Evolutionary conservation across 2,113 vertebrate genomes (phyloP), one percentile per base, ranked within the genome.

Genomic region (Phocoena sinus): DNA sequence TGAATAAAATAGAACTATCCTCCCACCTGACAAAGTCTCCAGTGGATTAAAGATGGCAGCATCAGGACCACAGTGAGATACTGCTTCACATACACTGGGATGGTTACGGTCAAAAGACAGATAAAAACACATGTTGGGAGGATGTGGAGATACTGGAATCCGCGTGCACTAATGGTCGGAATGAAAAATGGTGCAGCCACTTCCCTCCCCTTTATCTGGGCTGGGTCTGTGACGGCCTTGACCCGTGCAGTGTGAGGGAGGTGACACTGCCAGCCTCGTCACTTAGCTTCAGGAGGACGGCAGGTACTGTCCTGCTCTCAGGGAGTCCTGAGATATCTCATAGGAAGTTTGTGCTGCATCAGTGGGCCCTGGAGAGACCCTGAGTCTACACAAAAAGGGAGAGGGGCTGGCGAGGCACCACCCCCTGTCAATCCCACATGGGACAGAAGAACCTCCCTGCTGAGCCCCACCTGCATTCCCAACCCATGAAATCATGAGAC

Each of bases 81-180:
- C 53, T 7, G 4, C 50, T 31, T 74, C 86, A 62, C 56, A 2
- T 28, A 1, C 38, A 1, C 38, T 25, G 17, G 38, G 21, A 7
- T 2, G 1, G 14, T 26, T 18, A 26, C 8, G 4, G 18, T 21
- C 8, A 25, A 41, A 44, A 47, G 56, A 41, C 28, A n/a, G 12
- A 18, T 3, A 13, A 31, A 12, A 2, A 18, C 23, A 11, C 18
- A 26, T 1, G 67, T 36, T 1, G 9, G 70, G 13, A n/a, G 56
- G 38, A 7, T 14, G 20, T 15, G 53, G 53, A 25, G 56, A 17
- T 38, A 6, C 1, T 2, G 21, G 83, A 58, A 58, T 1, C 56
- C 18, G 0, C 6, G 7, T 21, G 14, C 7, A 1, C 36, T 2
- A 17, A 56, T 8, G 86, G 20, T 3, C 2, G 56, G 21, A 56